Evolutionary conservation across 2,113 vertebrate genomes (phyloP), one percentile per base, ranked within the genome.

Genomic region (Saccopteryx leptura): DNA sequence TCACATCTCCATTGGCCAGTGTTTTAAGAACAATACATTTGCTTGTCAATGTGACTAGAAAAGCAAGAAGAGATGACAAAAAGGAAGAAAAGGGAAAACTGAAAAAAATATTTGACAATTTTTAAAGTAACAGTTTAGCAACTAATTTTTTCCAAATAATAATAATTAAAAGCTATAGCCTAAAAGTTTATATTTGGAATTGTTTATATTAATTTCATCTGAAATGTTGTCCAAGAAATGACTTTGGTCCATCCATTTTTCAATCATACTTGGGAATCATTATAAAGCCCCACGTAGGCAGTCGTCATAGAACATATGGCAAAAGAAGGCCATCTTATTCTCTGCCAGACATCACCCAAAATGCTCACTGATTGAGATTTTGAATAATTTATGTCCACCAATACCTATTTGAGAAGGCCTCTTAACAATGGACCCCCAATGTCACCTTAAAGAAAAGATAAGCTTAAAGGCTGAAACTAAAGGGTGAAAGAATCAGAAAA

Each of bases 141-240:
- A 60, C 14, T 95, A 31, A 79, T 56, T 89, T 85, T 52, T 81
- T 13, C 31, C 88, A 76, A 83, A 31, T 60, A 78, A 84, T 89
- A 61, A 80, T 66, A 66, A 80, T 66, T 50, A 83, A 84, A 79
- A 88, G 17, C 14, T 76, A 18, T 24, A 68, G 46, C 7, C 13
- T 95, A 50, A 78, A 86, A 72, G 3, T 33, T 78, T 46, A 74
- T 74, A 68, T 90, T 82, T 86, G 78, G 19, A 95, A 83, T 89
- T 56, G 7, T 2, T 5, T 72, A 33, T 75, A 3, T 76, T 85
- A 88, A 85, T 93, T 95, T 82, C 14, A 81, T 71, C 17, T 63
- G 63, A 92, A 91, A 72, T 80, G 5, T 71, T 89, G 88, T 88
- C n/a, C 33, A 54, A 88, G 18, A 65, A 71, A 76, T 92, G 13